These are phyloP conservation scores for Oreonectes daqikongensis DNA, from an alignment of 2,797 vertebrate genomes.

Conservation along the genomic window DNA sequence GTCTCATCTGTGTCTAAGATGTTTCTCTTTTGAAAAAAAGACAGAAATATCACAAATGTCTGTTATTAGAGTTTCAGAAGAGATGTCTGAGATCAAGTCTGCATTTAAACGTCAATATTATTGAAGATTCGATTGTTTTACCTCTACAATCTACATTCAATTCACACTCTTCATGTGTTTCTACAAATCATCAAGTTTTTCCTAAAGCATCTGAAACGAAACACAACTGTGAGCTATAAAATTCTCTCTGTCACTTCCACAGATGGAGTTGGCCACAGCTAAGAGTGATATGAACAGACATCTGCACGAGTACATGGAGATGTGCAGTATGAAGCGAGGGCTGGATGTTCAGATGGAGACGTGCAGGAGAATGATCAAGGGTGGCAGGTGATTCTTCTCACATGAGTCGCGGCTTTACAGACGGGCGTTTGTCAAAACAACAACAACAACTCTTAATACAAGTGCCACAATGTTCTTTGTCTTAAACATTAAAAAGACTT, in stretches of 20 bases:
- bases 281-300: conserved; percentile 96
- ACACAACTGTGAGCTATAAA: too few species aligned
- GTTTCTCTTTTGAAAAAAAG: too few species aligned
- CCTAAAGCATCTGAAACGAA: too few species aligned
- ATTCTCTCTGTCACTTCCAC: not conserved
- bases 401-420: not conserved
- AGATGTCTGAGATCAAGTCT: too few species aligned
- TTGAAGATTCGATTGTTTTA: too few species aligned
- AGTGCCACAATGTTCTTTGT: not conserved
- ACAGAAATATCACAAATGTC: too few species aligned
- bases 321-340: conserved; percentile 94
- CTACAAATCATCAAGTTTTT: too few species aligned
- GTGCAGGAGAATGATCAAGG: conserved; percentile 92
- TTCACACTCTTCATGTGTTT: too few species aligned
- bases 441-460: not conserved
- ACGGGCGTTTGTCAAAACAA: not conserved
- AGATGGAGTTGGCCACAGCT: conserved; percentile 91
- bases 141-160: too few species aligned
- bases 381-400: conserved; percentile 76
- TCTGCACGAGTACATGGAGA: conserved; percentile 96
- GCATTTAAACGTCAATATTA: too few species aligned
- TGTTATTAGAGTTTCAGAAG: too few species aligned
- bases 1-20: not conserved
- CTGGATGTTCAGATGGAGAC: conserved; percentile 96
- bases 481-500: not conserved